Conservation (phyloP, 1,140 invertebrate species). For the Delia radicum region DNA sequence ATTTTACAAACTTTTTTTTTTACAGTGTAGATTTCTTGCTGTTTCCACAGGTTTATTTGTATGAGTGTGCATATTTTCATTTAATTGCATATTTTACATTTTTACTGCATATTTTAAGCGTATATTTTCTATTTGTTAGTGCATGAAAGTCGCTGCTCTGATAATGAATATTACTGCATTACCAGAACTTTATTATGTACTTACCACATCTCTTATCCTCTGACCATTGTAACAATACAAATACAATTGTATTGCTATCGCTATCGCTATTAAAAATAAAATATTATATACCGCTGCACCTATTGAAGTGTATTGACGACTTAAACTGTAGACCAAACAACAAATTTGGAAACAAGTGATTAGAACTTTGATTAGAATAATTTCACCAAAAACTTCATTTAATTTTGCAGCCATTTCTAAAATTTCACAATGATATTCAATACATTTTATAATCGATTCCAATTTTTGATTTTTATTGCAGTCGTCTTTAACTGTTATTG, state of each 20-base stretch:
- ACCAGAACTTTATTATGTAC: too few relatives aligned
- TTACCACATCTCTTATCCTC: conserved; percentile 34
- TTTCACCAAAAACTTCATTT: conserved; percentile 34
- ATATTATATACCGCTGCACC: conserved; percentile 31
- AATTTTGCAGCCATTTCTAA: conserved; percentile 31
- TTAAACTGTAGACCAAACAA: conserved; percentile 37
- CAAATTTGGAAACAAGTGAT: conserved; percentile 38
- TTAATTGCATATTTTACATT: too few relatives aligned
- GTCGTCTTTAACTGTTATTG: neutral
- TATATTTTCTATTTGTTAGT: too few relatives aligned
- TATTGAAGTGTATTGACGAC: conserved; percentile 26
- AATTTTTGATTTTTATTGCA: neutral
- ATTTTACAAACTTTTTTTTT: too few relatives aligned
- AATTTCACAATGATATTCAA: neutral
- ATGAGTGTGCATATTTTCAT: too few relatives aligned
- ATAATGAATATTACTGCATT: too few relatives aligned
- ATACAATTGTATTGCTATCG: conserved; percentile 31
- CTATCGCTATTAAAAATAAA: conserved; percentile 32
- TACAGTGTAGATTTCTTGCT: too few relatives aligned
- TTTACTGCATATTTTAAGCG: too few relatives aligned
- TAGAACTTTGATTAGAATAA: conserved; percentile 39
- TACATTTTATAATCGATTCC: neutral
- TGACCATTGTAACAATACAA: conserved; percentile 38
- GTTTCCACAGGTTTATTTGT: too few relatives aligned
- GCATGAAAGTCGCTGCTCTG: too few relatives aligned